Evolutionary conservation across 2,113 vertebrate genomes (phyloP).

Genomic region (Anoura caudifer): DNA sequence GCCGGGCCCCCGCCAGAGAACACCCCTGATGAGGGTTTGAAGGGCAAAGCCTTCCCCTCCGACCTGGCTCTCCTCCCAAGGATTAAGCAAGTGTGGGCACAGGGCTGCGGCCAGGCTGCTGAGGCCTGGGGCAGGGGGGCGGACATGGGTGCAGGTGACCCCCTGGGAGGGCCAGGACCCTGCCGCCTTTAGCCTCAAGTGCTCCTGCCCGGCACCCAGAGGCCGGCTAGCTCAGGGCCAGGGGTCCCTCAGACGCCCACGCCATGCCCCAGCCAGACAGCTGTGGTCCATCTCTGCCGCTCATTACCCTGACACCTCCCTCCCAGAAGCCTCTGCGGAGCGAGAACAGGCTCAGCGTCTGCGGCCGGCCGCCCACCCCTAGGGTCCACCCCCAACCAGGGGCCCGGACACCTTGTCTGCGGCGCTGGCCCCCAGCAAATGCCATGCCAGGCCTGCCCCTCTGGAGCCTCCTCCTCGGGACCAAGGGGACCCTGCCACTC

Average conservation of each 20-base stretch:
- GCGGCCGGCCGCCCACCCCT: no score
- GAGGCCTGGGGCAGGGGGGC: neutral
- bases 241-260: neutral
- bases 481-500: neutral
- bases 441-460: rapidly evolving
- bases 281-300: neutral
- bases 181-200: neutral
- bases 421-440: neutral
- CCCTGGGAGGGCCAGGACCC: neutral
- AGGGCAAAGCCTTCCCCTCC: neutral
- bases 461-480: neutral
- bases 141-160: rapidly evolving
- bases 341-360: no score
- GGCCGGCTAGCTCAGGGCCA: neutral
- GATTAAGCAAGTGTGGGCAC: slow-evolving; percentile 49
- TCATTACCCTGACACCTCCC: rapidly evolving
- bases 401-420: neutral
- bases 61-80: neutral
- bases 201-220: neutral
- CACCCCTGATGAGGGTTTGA: neutral
- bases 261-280: neutral
- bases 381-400: neutral
- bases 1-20: slow-evolving; percentile 55
- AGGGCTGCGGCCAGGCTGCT: slow-evolving; percentile 75
- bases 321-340: neutral